A percentile compares a stretch with the other conserved stretches of the same genome.
phyloP scores from a whole-genome alignment of 2,888 invertebrate species.

The Erebia ligea region DNA sequence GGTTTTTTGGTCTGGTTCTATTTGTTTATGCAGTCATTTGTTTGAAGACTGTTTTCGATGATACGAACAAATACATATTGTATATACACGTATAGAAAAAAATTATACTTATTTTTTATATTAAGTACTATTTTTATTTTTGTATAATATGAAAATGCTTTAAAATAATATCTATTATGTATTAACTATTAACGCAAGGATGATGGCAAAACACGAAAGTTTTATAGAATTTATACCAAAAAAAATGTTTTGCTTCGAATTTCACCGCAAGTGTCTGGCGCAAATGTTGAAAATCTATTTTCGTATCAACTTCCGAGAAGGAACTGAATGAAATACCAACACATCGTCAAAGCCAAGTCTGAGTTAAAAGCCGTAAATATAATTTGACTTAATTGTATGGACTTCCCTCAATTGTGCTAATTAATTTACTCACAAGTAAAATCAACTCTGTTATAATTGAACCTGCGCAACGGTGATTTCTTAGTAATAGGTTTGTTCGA shows the following conservation, averaged over 20 bases:
- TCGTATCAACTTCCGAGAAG: constrained; percentile 36
- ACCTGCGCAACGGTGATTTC: too few species aligned
- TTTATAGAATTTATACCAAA: neutral
- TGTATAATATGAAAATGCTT: too few species aligned
- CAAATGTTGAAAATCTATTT: constrained; percentile 37
- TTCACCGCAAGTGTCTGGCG: constrained; percentile 33
- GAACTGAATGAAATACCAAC: constrained; percentile 32
- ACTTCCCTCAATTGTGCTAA: neutral
- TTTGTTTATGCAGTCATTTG: constrained; percentile 4
- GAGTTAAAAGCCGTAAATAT: constrained; percentile 4
- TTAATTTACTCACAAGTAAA: neutral
- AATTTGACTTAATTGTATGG: neutral
- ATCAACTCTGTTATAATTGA: too few species aligned
- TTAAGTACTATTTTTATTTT: too few species aligned
- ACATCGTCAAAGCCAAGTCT: constrained; percentile 13
- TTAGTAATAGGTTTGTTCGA: too few species aligned
- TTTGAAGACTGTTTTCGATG: neutral
- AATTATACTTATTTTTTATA: too few species aligned
- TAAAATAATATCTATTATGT: too few species aligned
- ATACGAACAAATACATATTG: neutral
- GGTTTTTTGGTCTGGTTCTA: neutral
- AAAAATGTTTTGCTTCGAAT: neutral
- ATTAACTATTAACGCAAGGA: too few species aligned
- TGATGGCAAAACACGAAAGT: too few species aligned
- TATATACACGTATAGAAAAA: neutral